Evolutionary conservation across 2,888 invertebrate genomes (phyloP).

Genomic region (Mythimna impura): DNA sequence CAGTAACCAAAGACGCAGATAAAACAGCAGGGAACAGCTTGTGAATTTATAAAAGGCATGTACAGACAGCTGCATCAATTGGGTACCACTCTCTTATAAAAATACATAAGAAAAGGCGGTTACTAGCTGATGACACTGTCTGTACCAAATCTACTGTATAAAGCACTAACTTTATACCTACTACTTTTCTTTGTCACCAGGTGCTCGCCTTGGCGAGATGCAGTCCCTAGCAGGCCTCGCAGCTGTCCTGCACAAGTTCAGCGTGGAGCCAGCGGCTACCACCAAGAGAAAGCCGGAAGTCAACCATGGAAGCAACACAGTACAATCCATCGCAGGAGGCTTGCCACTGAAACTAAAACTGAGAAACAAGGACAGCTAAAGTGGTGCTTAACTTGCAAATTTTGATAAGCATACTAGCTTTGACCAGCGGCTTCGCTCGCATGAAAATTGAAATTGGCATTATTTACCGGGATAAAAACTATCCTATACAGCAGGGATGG

Average conservation of each 20-base stretch:
- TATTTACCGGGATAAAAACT: no score
- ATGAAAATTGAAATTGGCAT: no score
- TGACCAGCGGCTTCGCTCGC: background rate
- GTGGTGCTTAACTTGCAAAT: slow-evolving; percentile 2
- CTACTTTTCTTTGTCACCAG: slow-evolving; percentile 58
- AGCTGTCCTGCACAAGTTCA: slow-evolving; percentile 75
- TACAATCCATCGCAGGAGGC: slow-evolving; percentile 72
- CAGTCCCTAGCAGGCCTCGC: slow-evolving; percentile 80
- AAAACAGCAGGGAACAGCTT: no score
- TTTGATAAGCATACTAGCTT: background rate
- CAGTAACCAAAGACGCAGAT: no score
- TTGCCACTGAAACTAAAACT: slow-evolving; percentile 68
- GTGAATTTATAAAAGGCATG: no score
- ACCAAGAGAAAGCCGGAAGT: slow-evolving; percentile 61
- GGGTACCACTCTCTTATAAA: no score
- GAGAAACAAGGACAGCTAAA: slow-evolving; percentile 50
- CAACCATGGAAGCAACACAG: slow-evolving; percentile 65
- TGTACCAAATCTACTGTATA: no score
- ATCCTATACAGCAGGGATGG: no score
- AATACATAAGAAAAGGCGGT: no score
- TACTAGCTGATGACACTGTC: no score
- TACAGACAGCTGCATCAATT: no score
- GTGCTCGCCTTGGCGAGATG: slow-evolving; percentile 78
- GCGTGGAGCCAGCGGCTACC: slow-evolving; percentile 68
- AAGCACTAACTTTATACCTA: background rate